Conservation (phyloP, 2,888 invertebrate genomes). For the Drosophila maculinotata region DNA sequence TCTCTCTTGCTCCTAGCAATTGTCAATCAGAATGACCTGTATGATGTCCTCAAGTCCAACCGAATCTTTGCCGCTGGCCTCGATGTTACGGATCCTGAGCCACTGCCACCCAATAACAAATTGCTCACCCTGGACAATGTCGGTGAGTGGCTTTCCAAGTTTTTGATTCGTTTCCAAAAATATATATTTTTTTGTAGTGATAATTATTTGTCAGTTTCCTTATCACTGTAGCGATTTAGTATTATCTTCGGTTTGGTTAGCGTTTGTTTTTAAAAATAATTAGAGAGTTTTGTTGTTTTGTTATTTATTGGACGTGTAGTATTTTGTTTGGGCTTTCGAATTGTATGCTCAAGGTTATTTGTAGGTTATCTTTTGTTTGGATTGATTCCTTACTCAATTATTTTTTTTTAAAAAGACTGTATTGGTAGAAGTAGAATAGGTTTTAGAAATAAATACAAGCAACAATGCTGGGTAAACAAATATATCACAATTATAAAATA, state of each 20-base stretch:
- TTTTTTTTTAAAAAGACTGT: neutral
- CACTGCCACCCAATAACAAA: conserved; percentile 92
- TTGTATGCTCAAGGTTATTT: conserved; percentile 55
- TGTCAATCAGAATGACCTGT: conserved; percentile 93
- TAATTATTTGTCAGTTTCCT: conserved; percentile 12
- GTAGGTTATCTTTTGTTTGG: conserved; percentile 48
- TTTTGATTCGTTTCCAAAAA: too few species aligned
- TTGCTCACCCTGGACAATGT: conserved; percentile 92
- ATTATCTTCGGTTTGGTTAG: conserved; percentile 36
- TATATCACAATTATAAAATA: too few species aligned
- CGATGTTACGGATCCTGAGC: conserved; percentile 96
- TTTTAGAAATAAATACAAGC: too few species aligned
- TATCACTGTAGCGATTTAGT: conserved; percentile 30
- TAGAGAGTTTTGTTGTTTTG: conserved; percentile 28
- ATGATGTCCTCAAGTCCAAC: conserved; percentile 90
- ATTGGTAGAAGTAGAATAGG: too few species aligned
- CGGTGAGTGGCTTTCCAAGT: conserved; percentile 86
- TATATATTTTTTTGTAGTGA: neutral
- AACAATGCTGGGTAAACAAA: too few species aligned
- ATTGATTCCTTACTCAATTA: neutral
- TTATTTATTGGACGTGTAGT: neutral
- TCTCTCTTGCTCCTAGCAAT: conserved; percentile 85
- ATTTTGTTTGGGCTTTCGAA: conserved; percentile 11
- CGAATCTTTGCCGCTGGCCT: conserved; percentile 95
- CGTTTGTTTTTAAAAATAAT: conserved; percentile 18